phyloP scores from a whole-genome alignment of 1,140 invertebrate species.

The Drosophila nasuta region DNA sequence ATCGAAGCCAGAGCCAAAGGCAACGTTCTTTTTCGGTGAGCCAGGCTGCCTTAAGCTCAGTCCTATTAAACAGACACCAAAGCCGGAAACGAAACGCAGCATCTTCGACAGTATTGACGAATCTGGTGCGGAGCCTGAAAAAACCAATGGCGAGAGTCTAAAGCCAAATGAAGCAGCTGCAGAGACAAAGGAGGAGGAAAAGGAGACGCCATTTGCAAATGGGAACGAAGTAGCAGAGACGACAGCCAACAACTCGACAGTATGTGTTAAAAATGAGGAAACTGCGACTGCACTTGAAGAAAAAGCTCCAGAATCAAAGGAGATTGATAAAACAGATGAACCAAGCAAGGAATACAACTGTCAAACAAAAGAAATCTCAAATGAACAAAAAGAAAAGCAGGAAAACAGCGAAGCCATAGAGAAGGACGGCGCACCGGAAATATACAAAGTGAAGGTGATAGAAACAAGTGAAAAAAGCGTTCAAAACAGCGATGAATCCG shows the following conservation, averaged over 20 bases:
- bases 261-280: constrained; percentile 4
- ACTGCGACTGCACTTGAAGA: not conserved
- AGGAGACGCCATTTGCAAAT: not conserved
- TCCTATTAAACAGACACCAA: constrained; percentile 71
- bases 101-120: constrained; percentile 64
- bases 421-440: not conserved
- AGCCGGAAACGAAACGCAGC: constrained; percentile 64
- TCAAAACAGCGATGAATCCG: not conserved
- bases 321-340: constrained; percentile 1
- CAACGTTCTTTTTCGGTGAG: constrained; percentile 85
- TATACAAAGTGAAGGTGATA: constrained; percentile 30
- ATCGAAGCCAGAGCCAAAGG: constrained; percentile 72
- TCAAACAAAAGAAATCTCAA: constrained; percentile 57
- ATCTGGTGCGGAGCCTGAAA: constrained; percentile 30
- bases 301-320: not conserved
- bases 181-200: constrained; percentile 1
- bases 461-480: constrained; percentile 19
- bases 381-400: constrained; percentile 25
- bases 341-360: not conserved
- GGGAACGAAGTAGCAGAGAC: constrained; percentile 28
- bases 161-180: constrained; percentile 1
- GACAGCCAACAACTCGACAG: constrained; percentile 3
- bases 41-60: constrained; percentile 84
- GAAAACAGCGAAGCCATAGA: not conserved
- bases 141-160: constrained; percentile 63